A percentile compares a stretch with the other conserved stretches of the same genome.
Conservation (phyloP, 2,888 invertebrate genomes). For the Masnerella sp. region DNA sequence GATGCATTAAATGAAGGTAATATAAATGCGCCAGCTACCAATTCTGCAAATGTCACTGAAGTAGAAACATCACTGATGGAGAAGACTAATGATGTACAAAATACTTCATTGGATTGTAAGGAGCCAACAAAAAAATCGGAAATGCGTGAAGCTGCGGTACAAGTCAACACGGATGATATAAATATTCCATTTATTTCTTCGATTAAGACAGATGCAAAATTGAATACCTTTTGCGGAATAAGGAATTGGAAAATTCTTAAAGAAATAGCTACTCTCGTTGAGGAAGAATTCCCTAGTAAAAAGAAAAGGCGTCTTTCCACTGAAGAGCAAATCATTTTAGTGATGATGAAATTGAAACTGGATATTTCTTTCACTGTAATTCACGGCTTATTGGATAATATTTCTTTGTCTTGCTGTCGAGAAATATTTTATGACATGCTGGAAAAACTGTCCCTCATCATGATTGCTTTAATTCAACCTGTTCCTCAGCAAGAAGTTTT, state of each 20-base stretch:
- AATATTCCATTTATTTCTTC: neutral
- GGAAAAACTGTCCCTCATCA: neutral
- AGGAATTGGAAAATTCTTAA: neutral
- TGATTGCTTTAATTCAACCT: neutral
- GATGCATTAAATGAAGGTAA: too few species aligned
- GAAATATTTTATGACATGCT: slow-evolving; percentile 1
- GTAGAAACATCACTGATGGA: too few species aligned
- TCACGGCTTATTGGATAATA: neutral
- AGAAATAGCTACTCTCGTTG: neutral
- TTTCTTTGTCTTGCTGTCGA: slow-evolving; percentile 1
- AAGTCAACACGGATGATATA: neutral
- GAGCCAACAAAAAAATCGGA: too few species aligned
- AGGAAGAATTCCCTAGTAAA: slow-evolving; percentile 3
- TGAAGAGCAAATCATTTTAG: slow-evolving; percentile 14
- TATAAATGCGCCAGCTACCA: too few species aligned
- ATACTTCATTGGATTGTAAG: too few species aligned
- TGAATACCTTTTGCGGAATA: slow-evolving; percentile 10
- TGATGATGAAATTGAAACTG: slow-evolving; percentile 13
- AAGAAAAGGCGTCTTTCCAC: slow-evolving; percentile 1
- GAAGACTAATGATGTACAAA: too few species aligned
- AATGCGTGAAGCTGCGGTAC: neutral
- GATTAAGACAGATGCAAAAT: neutral
- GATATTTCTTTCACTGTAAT: slow-evolving; percentile 6
- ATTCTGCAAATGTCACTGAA: too few species aligned
- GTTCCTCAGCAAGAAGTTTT: slow-evolving; percentile 49